These are phyloP conservation scores for Phoenicopterus ruber DNA, from an alignment of 2,113 vertebrate genomes.

Conservation along the genomic window DNA sequence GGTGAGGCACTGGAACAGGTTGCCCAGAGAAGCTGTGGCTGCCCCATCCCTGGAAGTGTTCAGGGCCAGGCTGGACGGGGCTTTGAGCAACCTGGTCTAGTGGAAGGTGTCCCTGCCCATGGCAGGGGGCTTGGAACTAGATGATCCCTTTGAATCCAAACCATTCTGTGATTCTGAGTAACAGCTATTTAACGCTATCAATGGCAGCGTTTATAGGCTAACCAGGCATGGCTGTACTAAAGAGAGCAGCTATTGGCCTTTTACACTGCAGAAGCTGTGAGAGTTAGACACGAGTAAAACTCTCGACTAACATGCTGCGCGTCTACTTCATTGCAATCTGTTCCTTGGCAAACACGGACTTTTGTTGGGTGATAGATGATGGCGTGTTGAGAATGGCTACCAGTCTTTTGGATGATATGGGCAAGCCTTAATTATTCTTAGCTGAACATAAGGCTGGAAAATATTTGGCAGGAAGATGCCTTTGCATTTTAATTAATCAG, in stretches of 20 bases:
- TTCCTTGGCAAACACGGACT: background rate
- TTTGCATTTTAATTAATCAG: slow-evolving; percentile 46
- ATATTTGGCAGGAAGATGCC: slow-evolving; percentile 29
- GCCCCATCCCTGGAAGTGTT: too few relatives aligned
- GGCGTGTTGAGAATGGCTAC: background rate
- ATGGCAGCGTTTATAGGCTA: background rate
- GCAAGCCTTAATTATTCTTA: background rate
- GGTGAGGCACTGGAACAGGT: too few relatives aligned
- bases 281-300: background rate
- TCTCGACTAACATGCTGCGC: background rate
- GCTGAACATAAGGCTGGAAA: slow-evolving; percentile 48
- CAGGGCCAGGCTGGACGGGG: too few relatives aligned
- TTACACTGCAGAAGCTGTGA: fast-evolving
- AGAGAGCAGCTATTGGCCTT: background rate
- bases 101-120: too few relatives aligned
- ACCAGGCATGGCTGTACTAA: background rate
- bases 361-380: background rate
- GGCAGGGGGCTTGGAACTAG: too few relatives aligned
- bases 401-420: background rate
- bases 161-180: too few relatives aligned
- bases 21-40: too few relatives aligned
- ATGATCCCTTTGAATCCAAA: too few relatives aligned
- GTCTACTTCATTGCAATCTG: background rate
- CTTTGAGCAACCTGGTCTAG: too few relatives aligned
- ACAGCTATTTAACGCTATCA: background rate